Evolutionary conservation across 2,113 vertebrate species (phyloP), one percentile per base, ranked within the genome.

Genomic region (Sinosuthora webbiana): DNA sequence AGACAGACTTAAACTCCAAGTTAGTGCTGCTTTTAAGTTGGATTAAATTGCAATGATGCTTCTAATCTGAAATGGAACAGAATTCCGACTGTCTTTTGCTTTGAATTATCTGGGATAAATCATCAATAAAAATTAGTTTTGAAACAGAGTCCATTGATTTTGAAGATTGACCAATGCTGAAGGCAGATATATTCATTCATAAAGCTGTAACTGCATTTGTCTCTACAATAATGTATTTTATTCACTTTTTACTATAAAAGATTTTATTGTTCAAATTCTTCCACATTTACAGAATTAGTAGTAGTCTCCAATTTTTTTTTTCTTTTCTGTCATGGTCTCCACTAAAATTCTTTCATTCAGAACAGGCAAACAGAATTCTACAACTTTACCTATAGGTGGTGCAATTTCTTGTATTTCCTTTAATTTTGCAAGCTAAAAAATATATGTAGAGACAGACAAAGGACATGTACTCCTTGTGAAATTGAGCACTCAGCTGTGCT

Each of bases 391-490:
- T 91, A 96, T 79, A 97, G 94, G 89, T 96, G 96, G 96, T 95
- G 94, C 94, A 96, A 96, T 96, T 97, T 96, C 94, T 95, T 86
- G 73, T 67, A 60, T 83, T 97, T 95, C 83, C 76, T 94, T 95
- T 90, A 91, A 93, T 84, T 95, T 84, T 74, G 57, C 27, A 91
- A 90, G 30, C 31, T 92, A 74, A 89, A 91, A 42, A 80, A 78
- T 68, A 30, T 13, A 88, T 93, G 92, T 94, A 95, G 88, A 95
- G 97, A 96, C 86, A 87, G 65, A 94, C 83, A 95, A 86, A 95
- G 45, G 41, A 22, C 55, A 83, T 25, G 73, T 84, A 77, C 75
- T 91, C 56, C 77, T 81, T 70, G 90, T 93, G 89, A 93, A 89
- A 87, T 92, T 62, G 87, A 78, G 74, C 62, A 80, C 73, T 49